Evolutionary conservation across 2,113 vertebrate genomes (phyloP).

Genomic region (Ictalurus punctatus): DNA sequence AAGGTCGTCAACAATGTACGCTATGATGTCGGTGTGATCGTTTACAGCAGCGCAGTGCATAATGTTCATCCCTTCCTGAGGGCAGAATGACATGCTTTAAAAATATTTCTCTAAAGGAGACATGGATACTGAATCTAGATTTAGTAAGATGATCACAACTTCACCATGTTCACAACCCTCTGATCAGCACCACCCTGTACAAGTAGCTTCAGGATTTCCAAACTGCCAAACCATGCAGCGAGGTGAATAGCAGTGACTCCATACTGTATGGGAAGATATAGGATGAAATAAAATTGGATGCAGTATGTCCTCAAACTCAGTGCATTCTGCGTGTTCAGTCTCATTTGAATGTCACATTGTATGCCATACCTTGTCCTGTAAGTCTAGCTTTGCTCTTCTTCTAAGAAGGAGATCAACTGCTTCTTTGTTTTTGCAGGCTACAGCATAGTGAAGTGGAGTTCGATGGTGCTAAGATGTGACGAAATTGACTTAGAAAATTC

Average conservation of each 20-base stretch:
- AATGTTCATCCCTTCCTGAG: conserved; percentile 83
- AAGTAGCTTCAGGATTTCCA: conserved; percentile 81
- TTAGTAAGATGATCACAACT: background rate
- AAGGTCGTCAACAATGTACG: conserved; percentile 85
- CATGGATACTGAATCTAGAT: background rate
- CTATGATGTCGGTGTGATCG: conserved; percentile 78
- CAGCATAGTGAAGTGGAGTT: conserved; percentile 85
- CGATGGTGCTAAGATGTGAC: conserved; percentile 73
- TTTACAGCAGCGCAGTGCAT: conserved; percentile 88
- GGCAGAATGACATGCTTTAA: conserved; percentile 6
- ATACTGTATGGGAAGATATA: conserved; percentile 66
- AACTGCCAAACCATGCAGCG: conserved; percentile 87
- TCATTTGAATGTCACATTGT: background rate
- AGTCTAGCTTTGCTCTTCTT: conserved; percentile 84
- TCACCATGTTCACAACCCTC: conserved; percentile 80
- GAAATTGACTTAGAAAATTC: conserved; percentile 7
- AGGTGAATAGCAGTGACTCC: conserved; percentile 85
- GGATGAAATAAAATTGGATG: background rate
- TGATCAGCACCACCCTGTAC: conserved; percentile 85
- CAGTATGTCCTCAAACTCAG: background rate
- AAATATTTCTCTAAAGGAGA: background rate
- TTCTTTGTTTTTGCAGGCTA: conserved; percentile 75
- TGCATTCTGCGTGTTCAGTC: background rate
- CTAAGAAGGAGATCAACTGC: conserved; percentile 79
- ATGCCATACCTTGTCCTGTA: conserved; percentile 80